phyloP scores from a whole-genome alignment of 2,113 vertebrate species.

The Apaloderma vittatum region DNA sequence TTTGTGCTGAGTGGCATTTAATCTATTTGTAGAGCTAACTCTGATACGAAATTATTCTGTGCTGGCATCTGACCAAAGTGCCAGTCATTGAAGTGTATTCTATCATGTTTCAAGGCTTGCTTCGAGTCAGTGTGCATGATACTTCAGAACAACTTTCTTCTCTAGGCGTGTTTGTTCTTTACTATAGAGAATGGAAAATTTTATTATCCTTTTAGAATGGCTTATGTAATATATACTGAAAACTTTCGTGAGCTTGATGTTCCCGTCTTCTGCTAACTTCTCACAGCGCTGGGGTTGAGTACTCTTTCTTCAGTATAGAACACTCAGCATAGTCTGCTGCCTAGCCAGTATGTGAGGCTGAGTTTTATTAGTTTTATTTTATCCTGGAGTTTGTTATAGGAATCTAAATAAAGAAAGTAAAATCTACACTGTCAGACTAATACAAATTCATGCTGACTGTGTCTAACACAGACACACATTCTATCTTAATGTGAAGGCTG shows the following conservation, averaged over 20 bases:
- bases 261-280: neutral
- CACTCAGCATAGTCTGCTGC: neutral
- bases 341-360: neutral
- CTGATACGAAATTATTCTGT: slow-evolving; percentile 12
- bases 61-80: slow-evolving; percentile 28
- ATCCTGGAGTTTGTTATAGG: neutral
- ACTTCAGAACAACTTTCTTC: slow-evolving; percentile 4
- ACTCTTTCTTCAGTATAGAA: neutral
- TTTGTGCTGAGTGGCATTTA: neutral
- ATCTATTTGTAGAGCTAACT: neutral
- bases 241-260: neutral
- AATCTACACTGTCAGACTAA: neutral
- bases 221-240: neutral
- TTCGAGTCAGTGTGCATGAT: neutral
- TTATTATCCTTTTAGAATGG: neutral
- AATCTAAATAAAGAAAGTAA: neutral
- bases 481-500: neutral
- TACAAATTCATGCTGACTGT: neutral
- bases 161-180: neutral
- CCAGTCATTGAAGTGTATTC: neutral
- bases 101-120: slow-evolving; percentile 36
- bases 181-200: neutral
- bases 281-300: neutral
- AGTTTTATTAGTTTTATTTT: neutral
- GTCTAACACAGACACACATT: neutral